Conservation (phyloP, 1,140 invertebrate genomes). For the Macrotrachela quadricornifera region DNA sequence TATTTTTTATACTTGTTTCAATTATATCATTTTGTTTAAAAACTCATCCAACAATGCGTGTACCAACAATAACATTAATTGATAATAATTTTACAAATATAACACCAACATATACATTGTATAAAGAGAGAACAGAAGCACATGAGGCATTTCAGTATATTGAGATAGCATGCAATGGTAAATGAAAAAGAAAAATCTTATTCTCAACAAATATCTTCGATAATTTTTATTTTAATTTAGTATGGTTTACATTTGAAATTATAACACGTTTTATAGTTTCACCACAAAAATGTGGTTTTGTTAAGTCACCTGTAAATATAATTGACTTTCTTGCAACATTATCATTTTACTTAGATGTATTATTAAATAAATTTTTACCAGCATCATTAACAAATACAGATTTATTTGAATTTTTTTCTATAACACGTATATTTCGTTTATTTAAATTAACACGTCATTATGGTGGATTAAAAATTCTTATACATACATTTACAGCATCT, state of each 20-base stretch:
- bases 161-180: conserved; percentile 64
- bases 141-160: conserved; percentile 75
- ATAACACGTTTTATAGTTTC: conserved; percentile 59
- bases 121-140: conserved; percentile 79
- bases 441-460: conserved; percentile 69
- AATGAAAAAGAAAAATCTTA: too few relatives aligned
- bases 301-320: conserved; percentile 61
- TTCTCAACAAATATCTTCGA: too few relatives aligned
- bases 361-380: conserved; percentile 57
- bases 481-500: conserved; percentile 85
- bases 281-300: conserved; percentile 48
- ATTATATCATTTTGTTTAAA: conserved; percentile 10
- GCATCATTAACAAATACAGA: conserved; percentile 38
- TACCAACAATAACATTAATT: neutral
- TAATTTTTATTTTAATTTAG: neutral
- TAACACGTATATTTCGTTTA: conserved; percentile 86
- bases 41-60: conserved; percentile 9
- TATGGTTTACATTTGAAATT: conserved; percentile 89
- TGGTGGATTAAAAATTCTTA: conserved; percentile 77
- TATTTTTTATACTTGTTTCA: conserved; percentile 9
- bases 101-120: conserved; percentile 30
- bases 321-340: conserved; percentile 78
- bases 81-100: neutral
- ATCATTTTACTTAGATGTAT: conserved; percentile 73
- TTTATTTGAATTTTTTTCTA: conserved; percentile 94